Base-by-base conservation (phyloP, 1,140 invertebrate species). In the Caenorhabditis inopinata region DNA sequence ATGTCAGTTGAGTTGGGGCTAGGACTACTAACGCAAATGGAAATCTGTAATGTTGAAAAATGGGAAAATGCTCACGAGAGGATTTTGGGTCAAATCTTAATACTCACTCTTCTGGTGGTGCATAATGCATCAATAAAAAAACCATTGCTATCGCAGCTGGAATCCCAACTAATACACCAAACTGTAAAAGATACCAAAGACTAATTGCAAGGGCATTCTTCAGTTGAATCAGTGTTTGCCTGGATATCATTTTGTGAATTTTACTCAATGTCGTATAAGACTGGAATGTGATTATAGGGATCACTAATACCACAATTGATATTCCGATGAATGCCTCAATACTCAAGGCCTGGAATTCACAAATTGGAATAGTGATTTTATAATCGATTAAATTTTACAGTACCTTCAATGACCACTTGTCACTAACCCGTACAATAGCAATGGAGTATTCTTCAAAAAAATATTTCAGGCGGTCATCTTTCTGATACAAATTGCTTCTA, bases 371-470 rank as follows among this genome's bases (percentile, higher is more conserved):
- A n/a, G n/a, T n/a, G n/a, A n/a, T n/a, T n/a, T n/a, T n/a, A n/a
- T n/a, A n/a, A 0, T 38, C 6, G 9, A 14, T 23, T 2, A 16
- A 16, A 68, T 42, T 35, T 18, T 38, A 18, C 11, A 9, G 1
- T 68, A 68, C 58, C 58, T 68, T 68, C 11, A 68, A 16, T 1
- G 58, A 68, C 58, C 58, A 68, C 21, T 68, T 68, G 18, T 68
- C 58, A 1, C 58, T n/a, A 18, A 68, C 58, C 38, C 58, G 0
- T 0, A 68, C 58, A 3, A 68, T 68, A 11, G 58, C 58, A 42
- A 68, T 68, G 27, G 58, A 68, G n/a, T 68, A 68, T 16, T 68
- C 58, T 21, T 68, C 32, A 12, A 68, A 68, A n/a, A 68, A 68
- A n/a, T 68, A 68, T 18, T 25, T 23, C 11, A 68, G 16, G 18